These are phyloP conservation scores for Pseudomugil tenellus DNA, from an alignment of 2,797 vertebrate species.

Conservation along the genomic window DNA sequence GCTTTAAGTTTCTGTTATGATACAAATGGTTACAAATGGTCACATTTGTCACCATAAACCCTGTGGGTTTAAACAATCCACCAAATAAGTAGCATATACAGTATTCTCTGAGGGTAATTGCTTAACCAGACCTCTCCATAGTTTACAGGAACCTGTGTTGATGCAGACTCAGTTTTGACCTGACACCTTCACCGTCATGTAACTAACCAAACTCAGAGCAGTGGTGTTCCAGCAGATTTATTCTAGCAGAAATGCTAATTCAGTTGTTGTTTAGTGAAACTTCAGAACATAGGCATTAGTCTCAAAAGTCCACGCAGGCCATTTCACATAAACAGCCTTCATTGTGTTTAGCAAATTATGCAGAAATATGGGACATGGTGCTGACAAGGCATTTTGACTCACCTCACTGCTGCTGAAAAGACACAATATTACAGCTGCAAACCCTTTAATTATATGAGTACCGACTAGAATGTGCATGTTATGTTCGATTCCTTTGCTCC, in stretches of 20 bases:
- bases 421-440: slow-evolving; percentile 20
- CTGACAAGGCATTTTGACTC: slow-evolving; percentile 9
- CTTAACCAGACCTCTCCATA: not conserved
- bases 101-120: not conserved
- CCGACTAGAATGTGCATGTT: slow-evolving; percentile 23
- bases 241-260: not conserved
- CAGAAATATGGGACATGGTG: slow-evolving; percentile 20
- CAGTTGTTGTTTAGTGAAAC: not conserved
- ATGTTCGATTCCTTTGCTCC: slow-evolving; percentile 23
- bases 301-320: slow-evolving; percentile 9
- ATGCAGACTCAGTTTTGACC: not conserved
- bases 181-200: not conserved
- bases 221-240: not conserved
- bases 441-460: slow-evolving; percentile 47
- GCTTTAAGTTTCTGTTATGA: too few species aligned
- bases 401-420: slow-evolving; percentile 35
- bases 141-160: not conserved
- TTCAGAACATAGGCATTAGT: slow-evolving; percentile 1
- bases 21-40: too few species aligned
- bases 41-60: too few species aligned
- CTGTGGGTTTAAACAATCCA: too few species aligned
- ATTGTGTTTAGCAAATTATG: slow-evolving; percentile 37
- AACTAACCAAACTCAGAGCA: slow-evolving; percentile 7
- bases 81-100: too few species aligned
- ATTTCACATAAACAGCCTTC: slow-evolving; percentile 15